Evolutionary conservation across 1,140 invertebrate species (phyloP).

Genomic region (Protaetia brevitarsis): DNA sequence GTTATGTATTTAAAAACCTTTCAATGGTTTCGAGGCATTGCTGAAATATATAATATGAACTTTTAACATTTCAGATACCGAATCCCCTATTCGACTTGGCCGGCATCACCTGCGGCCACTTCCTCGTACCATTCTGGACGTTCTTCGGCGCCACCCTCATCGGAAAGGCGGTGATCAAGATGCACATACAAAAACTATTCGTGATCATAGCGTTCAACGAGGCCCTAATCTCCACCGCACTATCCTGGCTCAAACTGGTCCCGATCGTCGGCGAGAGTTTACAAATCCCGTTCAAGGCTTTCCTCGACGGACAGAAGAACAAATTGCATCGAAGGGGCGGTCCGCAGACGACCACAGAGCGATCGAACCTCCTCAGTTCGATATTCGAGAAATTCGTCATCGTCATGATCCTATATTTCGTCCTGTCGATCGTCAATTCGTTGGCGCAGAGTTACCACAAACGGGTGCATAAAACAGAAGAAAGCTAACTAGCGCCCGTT

Average conservation of each 20-base stretch:
- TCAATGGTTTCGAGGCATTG: too few species aligned
- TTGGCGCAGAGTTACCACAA: constrained; percentile 94
- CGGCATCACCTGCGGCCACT: constrained; percentile 97
- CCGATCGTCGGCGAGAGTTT: constrained; percentile 80
- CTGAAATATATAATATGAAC: neutral
- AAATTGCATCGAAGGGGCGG: constrained; percentile 68
- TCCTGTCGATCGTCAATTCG: constrained; percentile 95
- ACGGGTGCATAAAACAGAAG: constrained; percentile 61
- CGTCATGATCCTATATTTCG: constrained; percentile 91
- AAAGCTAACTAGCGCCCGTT: too few species aligned
- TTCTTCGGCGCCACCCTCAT: constrained; percentile 99
- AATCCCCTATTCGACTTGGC: constrained; percentile 99
- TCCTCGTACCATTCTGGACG: constrained; percentile 98
- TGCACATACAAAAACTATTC: constrained; percentile 98
- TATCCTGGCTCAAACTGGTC: constrained; percentile 69
- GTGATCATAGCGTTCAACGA: constrained; percentile 98
- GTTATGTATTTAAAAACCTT: too few species aligned
- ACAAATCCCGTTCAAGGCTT: constrained; percentile 79
- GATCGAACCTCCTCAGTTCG: constrained; percentile 70
- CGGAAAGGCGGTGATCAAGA: constrained; percentile 98
- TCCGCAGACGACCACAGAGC: constrained; percentile 39
- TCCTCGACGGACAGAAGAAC: constrained; percentile 84
- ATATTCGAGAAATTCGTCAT: constrained; percentile 91
- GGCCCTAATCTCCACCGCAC: constrained; percentile 78
- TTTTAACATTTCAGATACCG: constrained; percentile 70